Conservation (phyloP, 2,888 invertebrate species). For the Callimorpha dominula region DNA sequence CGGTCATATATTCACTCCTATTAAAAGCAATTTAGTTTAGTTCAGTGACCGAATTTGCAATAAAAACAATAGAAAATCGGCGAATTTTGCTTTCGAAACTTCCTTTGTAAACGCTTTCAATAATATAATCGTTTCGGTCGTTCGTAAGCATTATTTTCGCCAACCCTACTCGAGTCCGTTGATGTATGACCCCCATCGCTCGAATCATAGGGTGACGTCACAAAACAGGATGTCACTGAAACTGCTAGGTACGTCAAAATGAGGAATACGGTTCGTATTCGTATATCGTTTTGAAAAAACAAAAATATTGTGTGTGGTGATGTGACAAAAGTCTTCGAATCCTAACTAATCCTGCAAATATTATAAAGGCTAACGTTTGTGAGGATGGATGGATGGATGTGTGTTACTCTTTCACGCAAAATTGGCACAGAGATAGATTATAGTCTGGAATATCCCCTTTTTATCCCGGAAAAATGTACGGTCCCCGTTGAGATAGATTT, state of each 20-base stretch:
- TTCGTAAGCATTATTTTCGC: background rate
- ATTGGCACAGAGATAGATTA: no score
- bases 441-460: no score
- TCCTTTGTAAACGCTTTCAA: no score
- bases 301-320: no score
- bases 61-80: background rate
- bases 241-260: background rate
- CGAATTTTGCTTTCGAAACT: background rate
- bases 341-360: no score
- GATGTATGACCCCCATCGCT: slow-evolving; percentile 27
- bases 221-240: slow-evolving; percentile 13
- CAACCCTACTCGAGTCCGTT: slow-evolving; percentile 17
- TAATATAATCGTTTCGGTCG: no score
- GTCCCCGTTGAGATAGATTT: no score
- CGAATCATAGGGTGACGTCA: slow-evolving; percentile 31
- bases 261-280: slow-evolving; percentile 3
- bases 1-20: background rate
- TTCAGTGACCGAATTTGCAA: background rate
- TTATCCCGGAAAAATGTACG: no score
- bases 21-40: background rate
- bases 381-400: no score
- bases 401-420: no score
- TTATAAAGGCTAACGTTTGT: no score
- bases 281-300: background rate
- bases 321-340: no score